These are phyloP conservation scores for Scytalopus superciliaris DNA, from an alignment of 2,113 vertebrate genomes.

Conservation along the genomic window DNA sequence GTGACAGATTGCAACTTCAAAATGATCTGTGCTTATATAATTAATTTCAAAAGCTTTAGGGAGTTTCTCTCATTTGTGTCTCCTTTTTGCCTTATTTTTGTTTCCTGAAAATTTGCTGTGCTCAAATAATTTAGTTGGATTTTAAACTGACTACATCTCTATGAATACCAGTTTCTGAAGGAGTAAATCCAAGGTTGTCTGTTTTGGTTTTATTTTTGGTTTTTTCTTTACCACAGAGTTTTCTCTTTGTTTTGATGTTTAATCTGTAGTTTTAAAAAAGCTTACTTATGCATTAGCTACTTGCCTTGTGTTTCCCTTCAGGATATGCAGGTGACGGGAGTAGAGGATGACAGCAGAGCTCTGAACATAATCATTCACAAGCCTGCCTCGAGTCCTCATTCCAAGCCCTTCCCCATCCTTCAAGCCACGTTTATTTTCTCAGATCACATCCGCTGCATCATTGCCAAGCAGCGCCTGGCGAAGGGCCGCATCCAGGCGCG, in stretches of 20 bases:
- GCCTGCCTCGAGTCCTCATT: slow-evolving; percentile 94
- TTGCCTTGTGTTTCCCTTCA: slow-evolving; percentile 31
- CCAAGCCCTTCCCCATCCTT: slow-evolving; percentile 96
- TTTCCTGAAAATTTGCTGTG: not conserved
- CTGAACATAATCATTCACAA: slow-evolving; percentile 96
- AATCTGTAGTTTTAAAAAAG: not conserved
- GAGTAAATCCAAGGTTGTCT: not conserved
- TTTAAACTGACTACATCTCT: not conserved
- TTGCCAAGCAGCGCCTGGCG: slow-evolving; percentile 95
- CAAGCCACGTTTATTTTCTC: slow-evolving; percentile 96
- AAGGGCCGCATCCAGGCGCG: slow-evolving; percentile 96
- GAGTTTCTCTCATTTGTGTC: not conserved
- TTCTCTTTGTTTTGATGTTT: not conserved
- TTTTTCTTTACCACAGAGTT: not conserved
- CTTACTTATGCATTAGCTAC: not conserved
- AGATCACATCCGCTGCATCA: slow-evolving; percentile 98
- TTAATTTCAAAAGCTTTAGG: not conserved
- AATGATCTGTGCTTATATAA: not conserved
- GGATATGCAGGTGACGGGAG: slow-evolving; percentile 98
- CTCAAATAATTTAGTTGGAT: not conserved
- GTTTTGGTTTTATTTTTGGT: not conserved
- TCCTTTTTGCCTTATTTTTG: not conserved
- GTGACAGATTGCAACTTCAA: not conserved
- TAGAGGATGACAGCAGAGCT: slow-evolving; percentile 95
- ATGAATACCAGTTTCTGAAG: not conserved